Evolutionary conservation across 1,140 invertebrate species (phyloP).

Genomic region (Bombus breviceps): DNA sequence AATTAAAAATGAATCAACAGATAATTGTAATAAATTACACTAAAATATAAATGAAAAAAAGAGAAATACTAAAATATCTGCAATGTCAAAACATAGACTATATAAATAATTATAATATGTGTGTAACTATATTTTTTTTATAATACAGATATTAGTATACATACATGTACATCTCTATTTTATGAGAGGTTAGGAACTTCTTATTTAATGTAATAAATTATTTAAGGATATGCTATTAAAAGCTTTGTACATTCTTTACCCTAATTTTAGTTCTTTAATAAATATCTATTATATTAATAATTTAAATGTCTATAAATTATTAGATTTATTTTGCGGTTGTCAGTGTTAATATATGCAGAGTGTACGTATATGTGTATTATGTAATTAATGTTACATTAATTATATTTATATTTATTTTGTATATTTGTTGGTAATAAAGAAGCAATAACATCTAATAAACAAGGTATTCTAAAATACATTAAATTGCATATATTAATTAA

Average conservation of each 20-base stretch:
- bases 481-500: not conserved
- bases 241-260: not conserved
- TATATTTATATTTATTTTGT: not conserved
- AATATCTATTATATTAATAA: not conserved
- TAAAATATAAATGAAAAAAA: conserved; percentile 34
- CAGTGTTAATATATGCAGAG: not conserved
- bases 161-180: conserved; percentile 4
- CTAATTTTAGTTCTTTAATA: not conserved
- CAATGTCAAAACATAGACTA: conserved; percentile 14
- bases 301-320: not conserved
- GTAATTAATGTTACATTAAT: not conserved
- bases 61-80: not conserved
- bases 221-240: conserved; percentile 27
- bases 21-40: conserved; percentile 54
- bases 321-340: not conserved
- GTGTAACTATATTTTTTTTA: conserved; percentile 29
- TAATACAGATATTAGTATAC: conserved; percentile 17
- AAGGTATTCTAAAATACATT: not conserved
- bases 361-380: not conserved
- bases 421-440: not conserved
- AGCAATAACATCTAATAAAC: not conserved
- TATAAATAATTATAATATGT: conserved; percentile 26
- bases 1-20: conserved; percentile 50
- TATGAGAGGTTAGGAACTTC: conserved; percentile 21
- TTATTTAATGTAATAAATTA: conserved; percentile 35